Base-by-base conservation (phyloP, 2,888 invertebrate species). In the Pheosia tremula region DNA sequence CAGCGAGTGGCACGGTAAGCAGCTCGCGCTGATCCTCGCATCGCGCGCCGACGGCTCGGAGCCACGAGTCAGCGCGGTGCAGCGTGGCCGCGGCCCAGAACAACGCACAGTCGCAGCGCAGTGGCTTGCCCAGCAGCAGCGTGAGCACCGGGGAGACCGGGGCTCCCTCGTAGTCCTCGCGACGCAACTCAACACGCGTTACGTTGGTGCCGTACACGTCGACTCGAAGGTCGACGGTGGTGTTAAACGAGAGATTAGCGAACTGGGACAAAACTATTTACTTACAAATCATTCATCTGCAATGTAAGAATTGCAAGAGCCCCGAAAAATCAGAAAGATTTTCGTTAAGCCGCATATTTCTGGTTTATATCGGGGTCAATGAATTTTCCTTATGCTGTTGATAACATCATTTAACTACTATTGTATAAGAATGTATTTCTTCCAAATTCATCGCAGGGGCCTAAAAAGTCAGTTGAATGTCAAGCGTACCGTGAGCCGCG, bases 31-130 rank as follows among this genome's bases (percentile, higher is more conserved):
- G n/a, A 9, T n/a, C 47, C n/a, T n/a, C 9, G n/a, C 47, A 47
- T 11, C 47, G 47, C 47, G 47, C 47, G 47, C 4, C 4, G 11
- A 0, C n/a, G 5, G 11, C 11, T 5, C n/a, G 11, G 9, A 47
- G n/a, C 9, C 47, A n/a, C n/a, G 47, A 9, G 47, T 9, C 5
- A 4, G n/a, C 5, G n/a, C 4, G 47, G n/a, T 9, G 11, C 47
- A 47, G 47, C 47, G 47, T n/a, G 47, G 47, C 47, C 47, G 47
- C 47, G 5, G 47, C 47, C 47, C 47, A 47, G 47, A n/a, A 47
- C 47, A 47, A n/a, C 47, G 11, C n/a, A n/a, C 47, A 47, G 47
- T 47, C 47, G n/a, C 47, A 47, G n/a, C 11, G 47, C 47, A 47
- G 47, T n/a, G 47, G 47, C 11, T 47, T 9, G 11, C 5, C 4